Base-by-base conservation (phyloP, 2,113 vertebrate genomes). In the Elgaria multicarinata region DNA sequence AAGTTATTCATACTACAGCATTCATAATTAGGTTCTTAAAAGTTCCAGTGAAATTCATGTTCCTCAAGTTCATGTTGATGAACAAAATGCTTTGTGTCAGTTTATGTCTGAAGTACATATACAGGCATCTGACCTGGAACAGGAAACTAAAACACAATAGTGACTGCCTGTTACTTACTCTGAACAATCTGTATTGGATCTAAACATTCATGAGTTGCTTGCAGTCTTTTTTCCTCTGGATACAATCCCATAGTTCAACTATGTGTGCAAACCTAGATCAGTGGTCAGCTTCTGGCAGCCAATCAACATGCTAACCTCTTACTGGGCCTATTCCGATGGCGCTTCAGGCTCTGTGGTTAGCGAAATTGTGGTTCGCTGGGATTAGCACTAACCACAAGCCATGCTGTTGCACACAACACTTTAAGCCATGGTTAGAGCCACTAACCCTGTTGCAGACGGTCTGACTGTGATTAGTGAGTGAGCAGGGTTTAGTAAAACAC, bases 11-110 rank as follows among this genome's bases (percentile, higher is more conserved):
- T 13, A 33, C 12, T 31, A 3, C 10, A 2, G 33, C 80, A 3
- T 67, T 76, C 31, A 0, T 90, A 82, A 36, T 42, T 55, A 90
- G 87, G 22, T 22, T 1, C 62, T 92, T 81, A 86, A 71, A 93
- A 90, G 67, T 66, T 90, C 88, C 88, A 92, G 87, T 74, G 71
- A 6, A 62, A 69, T 0, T 16, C 0, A 28, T n/a, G 6, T 87
- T 87, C 46, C 50, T n/a, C 10, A 87, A 3, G 78, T 66, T n/a
- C 83, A 39, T 44, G 22, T 44, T 88, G 89, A 81, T 1, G 31
- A 26, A 88, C 50, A 66, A 66, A 22, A 42, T 42, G 82, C 55
- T 9, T 6, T 28, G 67, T 75, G n/a, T 0, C 80, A 55, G 2
- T 79, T 88, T 88, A 24, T 6, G 7, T 1, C 9, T 28, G 5